Conservation (phyloP, 2,888 invertebrate genomes). For the Caradrina kadenii region DNA sequence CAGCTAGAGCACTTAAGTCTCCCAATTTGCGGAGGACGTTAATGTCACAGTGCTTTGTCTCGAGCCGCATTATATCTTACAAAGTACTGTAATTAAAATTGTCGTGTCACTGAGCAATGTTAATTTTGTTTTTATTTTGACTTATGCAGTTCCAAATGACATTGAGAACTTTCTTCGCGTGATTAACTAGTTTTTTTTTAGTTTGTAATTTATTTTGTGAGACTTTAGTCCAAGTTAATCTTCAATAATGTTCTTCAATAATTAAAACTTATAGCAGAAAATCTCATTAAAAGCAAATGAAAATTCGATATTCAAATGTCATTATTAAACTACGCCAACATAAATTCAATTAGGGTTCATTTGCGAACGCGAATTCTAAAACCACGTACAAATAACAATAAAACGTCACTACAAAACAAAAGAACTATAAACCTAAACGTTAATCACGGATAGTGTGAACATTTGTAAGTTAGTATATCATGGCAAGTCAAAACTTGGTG, state of each 20-base stretch:
- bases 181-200: not conserved
- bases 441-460: slow-evolving; percentile 77
- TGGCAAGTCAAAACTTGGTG: slow-evolving; percentile 87
- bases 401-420: slow-evolving; percentile 45
- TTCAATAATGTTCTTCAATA: not conserved
- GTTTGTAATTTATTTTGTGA: not conserved
- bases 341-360: slow-evolving; percentile 30
- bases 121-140: slow-evolving; percentile 66
- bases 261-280: not conserved
- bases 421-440: slow-evolving; percentile 63
- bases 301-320: slow-evolving; percentile 16
- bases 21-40: slow-evolving; percentile 86
- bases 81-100: slow-evolving; percentile 86
- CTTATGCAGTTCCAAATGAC: slow-evolving; percentile 21
- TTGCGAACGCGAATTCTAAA: slow-evolving; percentile 31
- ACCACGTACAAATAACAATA: not conserved
- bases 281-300: not conserved
- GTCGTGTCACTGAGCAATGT: slow-evolving; percentile 68
- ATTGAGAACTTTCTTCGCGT: slow-evolving; percentile 9
- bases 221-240: not conserved
- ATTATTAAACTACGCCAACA: slow-evolving; percentile 4
- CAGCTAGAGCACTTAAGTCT: slow-evolving; percentile 84
- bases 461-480: slow-evolving; percentile 86
- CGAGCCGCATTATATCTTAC: slow-evolving; percentile 82
- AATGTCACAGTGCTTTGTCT: slow-evolving; percentile 84